Conservation (phyloP, 2,888 invertebrate species). For the Drosophila maculinotata region DNA sequence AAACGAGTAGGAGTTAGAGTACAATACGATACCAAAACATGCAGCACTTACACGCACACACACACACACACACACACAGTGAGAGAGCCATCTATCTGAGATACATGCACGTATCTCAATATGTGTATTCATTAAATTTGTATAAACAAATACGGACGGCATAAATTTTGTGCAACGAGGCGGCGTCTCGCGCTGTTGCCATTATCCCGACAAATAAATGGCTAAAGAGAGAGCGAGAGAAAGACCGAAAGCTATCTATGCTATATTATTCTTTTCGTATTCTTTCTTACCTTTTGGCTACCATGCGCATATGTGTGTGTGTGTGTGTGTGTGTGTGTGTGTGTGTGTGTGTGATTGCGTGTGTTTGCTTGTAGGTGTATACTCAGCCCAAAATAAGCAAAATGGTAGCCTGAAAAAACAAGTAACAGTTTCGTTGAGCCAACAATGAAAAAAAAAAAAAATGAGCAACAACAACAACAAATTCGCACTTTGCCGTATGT, state of each 20-base stretch:
- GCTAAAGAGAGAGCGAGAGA: not conserved
- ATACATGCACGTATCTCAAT: constrained; percentile 38
- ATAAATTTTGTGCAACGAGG: constrained; percentile 73
- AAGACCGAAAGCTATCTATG: constrained; percentile 27
- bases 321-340: constrained; percentile 1
- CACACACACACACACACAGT: not conserved
- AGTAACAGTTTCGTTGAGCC: constrained; percentile 74
- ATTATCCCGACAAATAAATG: constrained; percentile 45
- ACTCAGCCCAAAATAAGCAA: constrained; percentile 61
- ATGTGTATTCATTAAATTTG: constrained; percentile 83
- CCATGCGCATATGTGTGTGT: not conserved
- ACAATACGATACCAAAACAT: constrained; percentile 2
- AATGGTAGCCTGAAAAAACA: constrained; percentile 73
- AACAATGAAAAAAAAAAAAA: constrained; percentile 59
- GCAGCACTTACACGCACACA: not conserved
- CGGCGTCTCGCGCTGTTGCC: constrained; percentile 40
- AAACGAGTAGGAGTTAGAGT: constrained; percentile 1
- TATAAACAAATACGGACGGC: constrained; percentile 82
- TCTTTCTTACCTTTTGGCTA: constrained; percentile 29
- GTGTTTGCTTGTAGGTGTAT: constrained; percentile 27
- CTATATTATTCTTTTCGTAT: constrained; percentile 63
- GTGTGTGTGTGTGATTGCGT: constrained; percentile 14
- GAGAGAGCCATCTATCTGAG: constrained; percentile 1
- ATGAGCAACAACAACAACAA: constrained; percentile 46
- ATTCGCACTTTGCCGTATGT: constrained; percentile 75